Evolutionary conservation across 2,113 vertebrate genomes (phyloP).

Genomic region (Amphilophus citrinellus): DNA sequence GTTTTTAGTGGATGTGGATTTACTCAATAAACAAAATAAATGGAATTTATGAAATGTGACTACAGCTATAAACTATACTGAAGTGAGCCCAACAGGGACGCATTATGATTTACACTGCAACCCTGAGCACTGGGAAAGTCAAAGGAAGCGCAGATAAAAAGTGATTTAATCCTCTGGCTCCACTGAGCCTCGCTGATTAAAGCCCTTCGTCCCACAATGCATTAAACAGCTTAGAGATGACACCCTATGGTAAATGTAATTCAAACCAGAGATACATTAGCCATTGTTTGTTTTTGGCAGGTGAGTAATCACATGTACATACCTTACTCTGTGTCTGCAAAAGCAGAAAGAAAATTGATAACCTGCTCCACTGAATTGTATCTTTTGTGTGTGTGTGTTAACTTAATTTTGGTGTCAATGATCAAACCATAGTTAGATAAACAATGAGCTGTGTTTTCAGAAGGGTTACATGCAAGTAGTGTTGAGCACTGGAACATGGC

Average conservation of each 20-base stretch:
- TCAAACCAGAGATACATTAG: slow-evolving; percentile 73
- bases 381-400: slow-evolving; percentile 18
- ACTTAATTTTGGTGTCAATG: slow-evolving; percentile 35
- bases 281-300: slow-evolving; percentile 73
- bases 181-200: slow-evolving; percentile 75
- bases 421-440: slow-evolving; percentile 42
- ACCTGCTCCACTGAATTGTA: neutral
- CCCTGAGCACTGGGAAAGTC: slow-evolving; percentile 74
- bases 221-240: slow-evolving; percentile 79
- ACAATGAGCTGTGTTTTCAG: slow-evolving; percentile 22
- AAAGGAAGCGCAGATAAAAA: slow-evolving; percentile 77
- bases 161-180: slow-evolving; percentile 79
- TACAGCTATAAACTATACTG: slow-evolving; percentile 70
- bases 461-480: neutral
- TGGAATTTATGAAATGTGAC: slow-evolving; percentile 76
- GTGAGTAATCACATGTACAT: slow-evolving; percentile 64
- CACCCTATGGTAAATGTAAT: slow-evolving; percentile 78
- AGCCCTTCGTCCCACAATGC: slow-evolving; percentile 75
- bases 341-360: slow-evolving; percentile 50
- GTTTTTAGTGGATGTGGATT: slow-evolving; percentile 64
- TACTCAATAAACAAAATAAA: slow-evolving; percentile 72
- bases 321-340: slow-evolving; percentile 35
- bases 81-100: slow-evolving; percentile 76
- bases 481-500: slow-evolving; percentile 28
- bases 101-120: slow-evolving; percentile 76